Conservation (phyloP, 2,113 vertebrate genomes). For the Copsychus sechellarum region DNA sequence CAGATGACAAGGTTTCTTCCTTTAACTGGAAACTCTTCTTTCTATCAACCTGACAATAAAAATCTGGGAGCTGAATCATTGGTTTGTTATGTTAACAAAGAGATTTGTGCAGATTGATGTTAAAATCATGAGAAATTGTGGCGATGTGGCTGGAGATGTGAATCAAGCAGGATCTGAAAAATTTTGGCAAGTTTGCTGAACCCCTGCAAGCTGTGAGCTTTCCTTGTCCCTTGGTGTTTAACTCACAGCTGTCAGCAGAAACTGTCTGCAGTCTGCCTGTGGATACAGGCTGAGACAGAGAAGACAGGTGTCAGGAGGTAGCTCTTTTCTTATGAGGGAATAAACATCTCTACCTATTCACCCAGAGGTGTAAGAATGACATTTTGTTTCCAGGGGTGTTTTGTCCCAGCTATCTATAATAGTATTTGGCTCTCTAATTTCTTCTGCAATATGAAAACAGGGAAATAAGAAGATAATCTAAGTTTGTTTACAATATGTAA, state of each 20-base stretch:
- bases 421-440: neutral
- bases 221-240: neutral
- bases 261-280: accelerated
- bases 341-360: neutral
- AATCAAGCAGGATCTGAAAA: neutral
- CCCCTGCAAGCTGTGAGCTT: neutral
- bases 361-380: neutral
- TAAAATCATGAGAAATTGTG: neutral
- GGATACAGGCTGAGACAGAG: neutral
- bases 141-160: neutral
- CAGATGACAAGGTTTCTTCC: neutral
- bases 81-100: neutral
- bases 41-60: neutral
- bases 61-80: neutral
- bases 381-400: neutral
- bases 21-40: neutral
- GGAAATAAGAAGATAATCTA: neutral
- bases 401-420: neutral
- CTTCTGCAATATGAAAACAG: neutral
- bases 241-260: neutral
- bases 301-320: neutral
- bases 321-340: neutral
- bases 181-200: neutral
- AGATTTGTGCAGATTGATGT: neutral
- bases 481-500: neutral